phyloP scores from a whole-genome alignment of 64 coral and sea anemone genomes.

The Orbicella faveolata region DNA sequence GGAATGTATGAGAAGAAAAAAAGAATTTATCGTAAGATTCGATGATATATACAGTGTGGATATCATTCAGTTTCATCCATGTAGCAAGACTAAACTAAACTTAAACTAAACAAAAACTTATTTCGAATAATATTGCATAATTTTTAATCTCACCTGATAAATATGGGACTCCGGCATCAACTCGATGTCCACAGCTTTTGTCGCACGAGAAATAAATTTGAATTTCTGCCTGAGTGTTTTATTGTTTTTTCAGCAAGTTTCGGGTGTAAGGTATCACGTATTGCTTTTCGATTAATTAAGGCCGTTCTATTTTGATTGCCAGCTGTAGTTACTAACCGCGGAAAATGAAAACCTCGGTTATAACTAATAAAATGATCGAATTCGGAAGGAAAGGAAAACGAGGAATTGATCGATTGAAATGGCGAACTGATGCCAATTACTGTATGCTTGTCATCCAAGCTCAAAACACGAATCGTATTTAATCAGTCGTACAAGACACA shows the following conservation, averaged over 20 bases:
- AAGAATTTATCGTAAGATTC: too few relatives aligned
- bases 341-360: not conserved
- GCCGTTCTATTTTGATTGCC: not conserved
- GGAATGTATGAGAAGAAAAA: too few relatives aligned
- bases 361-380: not conserved
- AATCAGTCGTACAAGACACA: slow-evolving; percentile 13
- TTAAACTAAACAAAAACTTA: not conserved
- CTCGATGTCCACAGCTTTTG: not conserved
- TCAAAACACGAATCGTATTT: slow-evolving; percentile 9
- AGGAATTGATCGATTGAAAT: not conserved
- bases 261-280: not conserved
- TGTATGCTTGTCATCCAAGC: not conserved
- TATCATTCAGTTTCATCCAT: too few relatives aligned
- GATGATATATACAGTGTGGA: too few relatives aligned
- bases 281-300: not conserved
- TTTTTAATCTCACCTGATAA: slow-evolving; percentile 17
- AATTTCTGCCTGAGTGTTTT: not conserved
- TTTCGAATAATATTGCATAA: not conserved
- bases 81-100: not conserved
- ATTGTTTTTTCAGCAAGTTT: not conserved
- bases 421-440: not conserved
- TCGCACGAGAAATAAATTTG: not conserved
- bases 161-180: not conserved
- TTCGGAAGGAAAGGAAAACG: not conserved
- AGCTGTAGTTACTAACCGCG: not conserved